phyloP scores from a whole-genome alignment of 2,888 invertebrate species.

The Acanthosepion esculentum region DNA sequence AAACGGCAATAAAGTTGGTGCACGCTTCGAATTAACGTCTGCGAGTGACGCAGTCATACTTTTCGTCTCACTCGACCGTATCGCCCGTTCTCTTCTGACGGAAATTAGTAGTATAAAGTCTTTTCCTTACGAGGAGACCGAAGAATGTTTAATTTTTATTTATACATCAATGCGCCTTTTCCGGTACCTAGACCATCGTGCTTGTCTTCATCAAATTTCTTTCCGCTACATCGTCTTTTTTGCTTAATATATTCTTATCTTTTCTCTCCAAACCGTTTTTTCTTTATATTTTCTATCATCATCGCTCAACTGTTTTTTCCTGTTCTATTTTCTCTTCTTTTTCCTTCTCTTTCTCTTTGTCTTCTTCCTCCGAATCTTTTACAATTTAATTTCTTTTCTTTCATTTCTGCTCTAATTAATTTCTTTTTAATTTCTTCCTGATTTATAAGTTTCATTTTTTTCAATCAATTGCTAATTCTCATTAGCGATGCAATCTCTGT shows the following conservation, averaged over 20 bases:
- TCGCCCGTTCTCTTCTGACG: not conserved
- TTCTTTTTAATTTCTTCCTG: not conserved
- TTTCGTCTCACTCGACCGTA: not conserved
- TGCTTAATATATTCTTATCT: fast-evolving
- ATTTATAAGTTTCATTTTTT: too few species aligned
- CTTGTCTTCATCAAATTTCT: not conserved
- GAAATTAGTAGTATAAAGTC: not conserved
- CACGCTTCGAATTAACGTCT: not conserved
- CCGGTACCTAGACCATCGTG: not conserved
- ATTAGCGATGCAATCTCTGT: too few species aligned
- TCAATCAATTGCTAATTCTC: too few species aligned
- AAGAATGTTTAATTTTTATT: not conserved
- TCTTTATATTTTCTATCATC: not conserved
- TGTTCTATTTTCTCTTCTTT: not conserved
- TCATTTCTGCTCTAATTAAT: too few species aligned
- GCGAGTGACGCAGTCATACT: not conserved
- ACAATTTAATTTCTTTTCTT: not conserved
- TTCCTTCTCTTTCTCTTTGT: conserved; percentile 47
- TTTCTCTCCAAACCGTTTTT: not conserved
- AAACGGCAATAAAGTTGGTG: not conserved
- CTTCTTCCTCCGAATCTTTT: conserved; percentile 48
- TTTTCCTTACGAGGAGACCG: not conserved
- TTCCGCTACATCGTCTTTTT: not conserved
- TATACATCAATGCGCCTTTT: not conserved
- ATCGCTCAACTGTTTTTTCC: not conserved